Evolutionary conservation across 2,113 vertebrate species (phyloP).

Genomic region (Ageneiosus marmoratus): DNA sequence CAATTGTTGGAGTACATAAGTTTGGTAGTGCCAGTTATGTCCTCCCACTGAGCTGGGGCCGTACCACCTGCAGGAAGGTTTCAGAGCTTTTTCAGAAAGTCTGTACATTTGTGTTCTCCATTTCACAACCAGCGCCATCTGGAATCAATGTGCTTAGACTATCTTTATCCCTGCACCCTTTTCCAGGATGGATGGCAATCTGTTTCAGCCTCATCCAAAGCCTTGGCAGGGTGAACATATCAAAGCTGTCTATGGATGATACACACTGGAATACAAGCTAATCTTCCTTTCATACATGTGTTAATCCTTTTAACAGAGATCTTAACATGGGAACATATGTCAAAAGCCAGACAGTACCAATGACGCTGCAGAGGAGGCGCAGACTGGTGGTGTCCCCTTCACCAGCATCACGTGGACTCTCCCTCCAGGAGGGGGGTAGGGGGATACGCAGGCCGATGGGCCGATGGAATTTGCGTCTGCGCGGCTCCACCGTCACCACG

Average conservation of each 20-base stretch:
- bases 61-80: slow-evolving; percentile 82
- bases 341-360: slow-evolving; percentile 75
- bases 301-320: slow-evolving; percentile 16
- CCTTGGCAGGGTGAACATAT: slow-evolving; percentile 34
- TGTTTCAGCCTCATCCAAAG: slow-evolving; percentile 50
- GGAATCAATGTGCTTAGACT: slow-evolving; percentile 42
- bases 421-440: slow-evolving; percentile 93
- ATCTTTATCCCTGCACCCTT: slow-evolving; percentile 43
- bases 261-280: slow-evolving; percentile 24
- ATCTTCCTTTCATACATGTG: slow-evolving; percentile 25
- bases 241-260: slow-evolving; percentile 34
- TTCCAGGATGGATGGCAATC: slow-evolving; percentile 40
- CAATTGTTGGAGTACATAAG: slow-evolving; percentile 90
- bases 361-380: slow-evolving; percentile 95
- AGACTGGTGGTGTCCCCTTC: slow-evolving; percentile 96
- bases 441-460: slow-evolving; percentile 94
- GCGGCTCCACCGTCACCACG: slow-evolving; percentile 92
- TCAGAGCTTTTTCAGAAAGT: slow-evolving; percentile 39
- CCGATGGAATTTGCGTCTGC: slow-evolving; percentile 94
- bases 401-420: slow-evolving; percentile 85
- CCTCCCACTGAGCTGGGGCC: slow-evolving; percentile 95
- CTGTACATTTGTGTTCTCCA: neutral
- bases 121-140: slow-evolving; percentile 47
- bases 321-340: slow-evolving; percentile 12
- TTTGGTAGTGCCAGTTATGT: slow-evolving; percentile 97